Evolutionary conservation across 2,888 invertebrate genomes (phyloP).

Genomic region (Aphrophora alni): DNA sequence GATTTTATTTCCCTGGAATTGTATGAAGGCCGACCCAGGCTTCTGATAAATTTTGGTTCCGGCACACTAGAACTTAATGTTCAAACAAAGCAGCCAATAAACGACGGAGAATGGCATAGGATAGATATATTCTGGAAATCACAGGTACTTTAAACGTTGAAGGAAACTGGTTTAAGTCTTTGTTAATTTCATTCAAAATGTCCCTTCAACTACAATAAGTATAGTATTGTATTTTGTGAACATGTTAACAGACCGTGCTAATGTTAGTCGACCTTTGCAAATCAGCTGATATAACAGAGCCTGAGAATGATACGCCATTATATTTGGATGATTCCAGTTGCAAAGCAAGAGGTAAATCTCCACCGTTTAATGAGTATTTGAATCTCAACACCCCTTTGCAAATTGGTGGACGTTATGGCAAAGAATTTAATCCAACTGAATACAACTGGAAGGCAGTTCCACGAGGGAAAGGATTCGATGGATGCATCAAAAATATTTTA

Average conservation of each 20-base stretch:
- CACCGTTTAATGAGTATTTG: slow-evolving; percentile 92
- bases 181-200: not conserved
- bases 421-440: slow-evolving; percentile 85
- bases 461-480: slow-evolving; percentile 88
- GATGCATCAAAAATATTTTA: slow-evolving; percentile 93
- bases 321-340: slow-evolving; percentile 88
- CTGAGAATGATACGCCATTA: slow-evolving; percentile 87
- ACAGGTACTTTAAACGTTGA: slow-evolving; percentile 68
- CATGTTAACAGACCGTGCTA: slow-evolving; percentile 68
- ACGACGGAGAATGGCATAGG: slow-evolving; percentile 98
- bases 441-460: slow-evolving; percentile 92
- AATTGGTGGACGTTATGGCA: slow-evolving; percentile 89
- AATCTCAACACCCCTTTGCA: slow-evolving; percentile 95
- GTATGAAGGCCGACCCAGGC: slow-evolving; percentile 85
- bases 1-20: slow-evolving; percentile 95
- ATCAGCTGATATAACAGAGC: slow-evolving; percentile 84
- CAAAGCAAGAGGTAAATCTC: slow-evolving; percentile 87
- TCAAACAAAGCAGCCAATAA: slow-evolving; percentile 82
- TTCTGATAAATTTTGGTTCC: slow-evolving; percentile 93
- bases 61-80: slow-evolving; percentile 86
- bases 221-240: slow-evolving; percentile 31
- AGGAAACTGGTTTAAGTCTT: not conserved
- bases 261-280: slow-evolving; percentile 93
- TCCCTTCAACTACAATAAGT: not conserved
- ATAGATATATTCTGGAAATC: slow-evolving; percentile 95